Evolutionary conservation across 2,113 vertebrate species (phyloP), one percentile per base, ranked within the genome.

Genomic region (Chiloscyllium plagiosum): DNA sequence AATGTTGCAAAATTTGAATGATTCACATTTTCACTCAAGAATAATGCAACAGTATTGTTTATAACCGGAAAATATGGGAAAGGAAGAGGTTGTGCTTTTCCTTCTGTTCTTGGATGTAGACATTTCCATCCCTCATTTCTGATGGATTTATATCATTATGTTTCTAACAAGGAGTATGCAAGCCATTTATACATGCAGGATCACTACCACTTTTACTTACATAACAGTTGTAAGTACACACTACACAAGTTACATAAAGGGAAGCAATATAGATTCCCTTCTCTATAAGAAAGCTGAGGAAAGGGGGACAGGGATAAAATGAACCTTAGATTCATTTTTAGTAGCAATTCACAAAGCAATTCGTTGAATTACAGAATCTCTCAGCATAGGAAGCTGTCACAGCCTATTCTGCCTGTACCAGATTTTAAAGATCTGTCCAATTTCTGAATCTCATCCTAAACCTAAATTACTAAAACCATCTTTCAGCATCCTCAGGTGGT

Each of bases 251-350:
- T 52, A 87, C 52, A 56, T 87, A 52, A 52, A 56, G n/a, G 78
- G 37, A 87, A 87, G 47, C 85, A 61, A 52, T 90, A 65, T n/a
- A 90, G 87, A 61, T 90, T 65, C 87, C 65, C 52, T 90, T 61
- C 56, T 29, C 87, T 80, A 37, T 83, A 83, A 83, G 3, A 90
- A 90, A 90, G 26, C 26, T 61, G 86, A 52, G 86, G 52, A 12
- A 33, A 56, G 50, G 50, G 50, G 26, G 50, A 52, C 26, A 90
- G 52, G 86, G 13, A 52, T 33, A 90, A 56, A 26, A 24, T 56
- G 10, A 78, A 56, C 50, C 15, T 10, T 50, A 12, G 24, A 87
- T 50, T 4, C 29, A 19, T 66, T 3, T 65, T 80, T n/a, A 80
- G 29, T 29, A 20, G 33, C 56, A 37, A 37, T 6, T 90, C 19